Percentiles rank a stretch among this genome's conserved stretches.
Conservation (phyloP, 2,888 invertebrate genomes). For the Leptinotarsa peninsularis region DNA sequence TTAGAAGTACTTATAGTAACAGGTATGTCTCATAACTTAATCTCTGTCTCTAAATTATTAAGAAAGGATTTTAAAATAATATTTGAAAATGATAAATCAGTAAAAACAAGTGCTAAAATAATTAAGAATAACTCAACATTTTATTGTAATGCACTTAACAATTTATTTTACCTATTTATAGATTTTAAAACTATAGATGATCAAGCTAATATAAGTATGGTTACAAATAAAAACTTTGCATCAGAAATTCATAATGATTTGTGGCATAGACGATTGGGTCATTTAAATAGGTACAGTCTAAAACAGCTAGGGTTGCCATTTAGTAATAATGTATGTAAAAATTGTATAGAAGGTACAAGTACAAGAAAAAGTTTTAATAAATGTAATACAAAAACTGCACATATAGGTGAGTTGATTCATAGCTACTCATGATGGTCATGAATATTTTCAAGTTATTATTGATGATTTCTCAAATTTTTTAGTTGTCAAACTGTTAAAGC, state of each 20-base stretch:
- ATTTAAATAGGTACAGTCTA: slow-evolving; percentile 26
- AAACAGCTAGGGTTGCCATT: slow-evolving; percentile 19
- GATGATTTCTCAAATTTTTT: slow-evolving; percentile 44
- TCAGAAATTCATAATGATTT: background rate
- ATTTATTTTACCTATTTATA: slow-evolving; percentile 16
- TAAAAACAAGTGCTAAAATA: background rate
- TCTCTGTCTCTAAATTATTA: slow-evolving; percentile 23
- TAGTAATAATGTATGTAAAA: slow-evolving; percentile 13
- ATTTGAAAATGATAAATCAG: slow-evolving; percentile 12
- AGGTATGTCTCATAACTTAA: slow-evolving; percentile 21
- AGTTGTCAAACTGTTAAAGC: slow-evolving; percentile 37
- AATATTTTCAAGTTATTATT: slow-evolving; percentile 43
- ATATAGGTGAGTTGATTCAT: slow-evolving; percentile 45
- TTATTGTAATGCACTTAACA: slow-evolving; percentile 15
- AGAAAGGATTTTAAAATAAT: slow-evolving; percentile 9
- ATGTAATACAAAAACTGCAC: slow-evolving; percentile 32
- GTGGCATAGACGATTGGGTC: slow-evolving; percentile 25
- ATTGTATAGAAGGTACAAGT: slow-evolving; percentile 18
- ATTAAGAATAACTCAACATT: background rate
- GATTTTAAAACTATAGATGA: background rate
- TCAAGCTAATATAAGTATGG: background rate
- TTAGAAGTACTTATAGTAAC: slow-evolving; percentile 25
- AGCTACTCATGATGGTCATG: slow-evolving; percentile 35
- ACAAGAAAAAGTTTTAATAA: slow-evolving; percentile 26
- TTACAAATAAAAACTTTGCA: background rate